Evolutionary conservation across 2,888 invertebrate species (phyloP).

Genomic region (Metacarcinus magister): DNA sequence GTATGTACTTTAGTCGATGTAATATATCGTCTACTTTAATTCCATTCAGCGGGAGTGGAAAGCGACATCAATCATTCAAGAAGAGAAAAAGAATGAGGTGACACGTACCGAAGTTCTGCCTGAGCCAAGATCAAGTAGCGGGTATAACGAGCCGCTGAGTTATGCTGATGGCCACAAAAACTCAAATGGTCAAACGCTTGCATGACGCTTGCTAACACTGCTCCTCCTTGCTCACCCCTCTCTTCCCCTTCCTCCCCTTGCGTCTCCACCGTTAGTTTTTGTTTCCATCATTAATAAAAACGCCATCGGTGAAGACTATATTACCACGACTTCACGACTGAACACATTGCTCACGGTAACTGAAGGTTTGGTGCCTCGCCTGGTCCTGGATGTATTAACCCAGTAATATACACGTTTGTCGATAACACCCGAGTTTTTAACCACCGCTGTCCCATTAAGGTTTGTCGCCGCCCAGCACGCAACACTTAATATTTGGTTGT

Average conservation of each 20-base stretch:
- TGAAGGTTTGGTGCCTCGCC: background rate
- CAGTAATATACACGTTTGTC: conserved; percentile 26
- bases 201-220: conserved; percentile 47
- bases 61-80: background rate
- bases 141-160: conserved; percentile 22
- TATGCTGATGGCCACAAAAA: conserved; percentile 43
- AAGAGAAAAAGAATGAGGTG: background rate
- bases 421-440: background rate
- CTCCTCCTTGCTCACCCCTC: background rate
- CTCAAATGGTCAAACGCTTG: conserved; percentile 46
- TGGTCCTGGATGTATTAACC: background rate
- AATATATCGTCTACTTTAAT: background rate
- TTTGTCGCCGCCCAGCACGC: conserved; percentile 37
- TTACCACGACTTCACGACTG: background rate
- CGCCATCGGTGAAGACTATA: background rate
- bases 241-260: background rate
- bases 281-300: background rate
- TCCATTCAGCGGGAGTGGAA: background rate
- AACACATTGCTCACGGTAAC: background rate
- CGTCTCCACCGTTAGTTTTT: background rate
- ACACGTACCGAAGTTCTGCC: conserved; percentile 16
- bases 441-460: background rate
- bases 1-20: background rate
- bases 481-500: background rate
- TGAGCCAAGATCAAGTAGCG: conserved; percentile 43